These are phyloP conservation scores for Rhopalosiphum padi DNA, from an alignment of 1,140 invertebrate species.

Conservation along the genomic window DNA sequence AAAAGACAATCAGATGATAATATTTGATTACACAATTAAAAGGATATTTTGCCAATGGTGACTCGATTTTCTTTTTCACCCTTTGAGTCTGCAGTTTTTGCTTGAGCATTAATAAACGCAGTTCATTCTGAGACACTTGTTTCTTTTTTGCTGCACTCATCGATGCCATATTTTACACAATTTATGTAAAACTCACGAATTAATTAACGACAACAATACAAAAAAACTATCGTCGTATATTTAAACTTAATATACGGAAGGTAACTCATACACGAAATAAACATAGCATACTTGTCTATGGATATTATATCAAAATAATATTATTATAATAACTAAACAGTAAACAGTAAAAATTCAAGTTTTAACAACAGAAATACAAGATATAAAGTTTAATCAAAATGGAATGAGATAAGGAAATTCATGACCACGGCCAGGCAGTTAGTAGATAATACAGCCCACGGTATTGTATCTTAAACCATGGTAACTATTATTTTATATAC, in stretches of 20 bases:
- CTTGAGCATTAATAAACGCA: conserved; percentile 73
- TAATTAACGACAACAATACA: not conserved
- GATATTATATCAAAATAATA: too few relatives aligned
- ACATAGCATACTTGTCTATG: too few relatives aligned
- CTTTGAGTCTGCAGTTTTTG: conserved; percentile 70
- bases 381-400: too few relatives aligned
- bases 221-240: not conserved
- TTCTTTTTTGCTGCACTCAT: conserved; percentile 64
- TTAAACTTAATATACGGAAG: not conserved
- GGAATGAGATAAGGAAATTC: too few relatives aligned
- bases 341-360: too few relatives aligned
- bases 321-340: too few relatives aligned
- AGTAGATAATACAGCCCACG: too few relatives aligned
- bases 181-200: not conserved
- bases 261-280: not conserved
- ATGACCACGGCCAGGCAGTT: too few relatives aligned
- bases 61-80: conserved; percentile 72
- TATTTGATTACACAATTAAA: conserved; percentile 62
- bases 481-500: too few relatives aligned
- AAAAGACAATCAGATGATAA: not conserved
- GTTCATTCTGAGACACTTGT: conserved; percentile 72
- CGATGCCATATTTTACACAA: not conserved
- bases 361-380: too few relatives aligned
- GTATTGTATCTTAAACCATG: too few relatives aligned
- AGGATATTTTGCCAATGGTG: conserved; percentile 80